These are phyloP conservation scores for Barbus barbus DNA, from an alignment of 2,113 vertebrate genomes.

Conservation along the genomic window DNA sequence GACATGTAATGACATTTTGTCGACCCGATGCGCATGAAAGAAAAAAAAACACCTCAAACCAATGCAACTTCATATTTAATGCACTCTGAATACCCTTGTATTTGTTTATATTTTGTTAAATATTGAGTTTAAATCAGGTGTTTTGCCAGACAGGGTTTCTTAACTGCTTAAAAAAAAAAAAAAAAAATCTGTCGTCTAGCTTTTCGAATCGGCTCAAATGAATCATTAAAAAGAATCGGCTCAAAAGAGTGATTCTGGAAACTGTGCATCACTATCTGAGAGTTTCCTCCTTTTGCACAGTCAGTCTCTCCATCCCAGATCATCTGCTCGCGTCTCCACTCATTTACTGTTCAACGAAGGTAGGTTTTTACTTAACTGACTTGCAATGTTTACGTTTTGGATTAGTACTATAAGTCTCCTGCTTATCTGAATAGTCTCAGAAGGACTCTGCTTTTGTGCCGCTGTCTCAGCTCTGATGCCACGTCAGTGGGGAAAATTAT, in stretches of 20 bases:
- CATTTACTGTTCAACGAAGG: not conserved
- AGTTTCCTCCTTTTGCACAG: conserved; percentile 29
- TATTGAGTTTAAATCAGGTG: no score
- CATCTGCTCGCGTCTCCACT: not conserved
- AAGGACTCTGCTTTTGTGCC: not conserved
- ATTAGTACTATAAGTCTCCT: not conserved
- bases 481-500: not conserved
- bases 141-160: no score
- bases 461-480: not conserved
- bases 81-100: no score
- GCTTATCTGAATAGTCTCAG: not conserved
- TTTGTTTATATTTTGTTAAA: no score
- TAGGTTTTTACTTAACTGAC: not conserved
- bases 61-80: no score
- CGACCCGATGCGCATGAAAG: no score
- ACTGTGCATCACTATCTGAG: not conserved
- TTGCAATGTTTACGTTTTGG: not conserved
- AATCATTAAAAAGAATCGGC: not conserved
- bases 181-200: no score
- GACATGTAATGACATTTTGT: no score
- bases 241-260: not conserved
- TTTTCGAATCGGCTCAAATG: not conserved
- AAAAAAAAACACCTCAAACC: no score
- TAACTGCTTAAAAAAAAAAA: no score
- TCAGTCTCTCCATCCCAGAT: conserved; percentile 1